Percentiles rank a stretch among this genome's conserved stretches.
Conservation (phyloP, 2,113 vertebrate species). For the Tetrax tetrax region DNA sequence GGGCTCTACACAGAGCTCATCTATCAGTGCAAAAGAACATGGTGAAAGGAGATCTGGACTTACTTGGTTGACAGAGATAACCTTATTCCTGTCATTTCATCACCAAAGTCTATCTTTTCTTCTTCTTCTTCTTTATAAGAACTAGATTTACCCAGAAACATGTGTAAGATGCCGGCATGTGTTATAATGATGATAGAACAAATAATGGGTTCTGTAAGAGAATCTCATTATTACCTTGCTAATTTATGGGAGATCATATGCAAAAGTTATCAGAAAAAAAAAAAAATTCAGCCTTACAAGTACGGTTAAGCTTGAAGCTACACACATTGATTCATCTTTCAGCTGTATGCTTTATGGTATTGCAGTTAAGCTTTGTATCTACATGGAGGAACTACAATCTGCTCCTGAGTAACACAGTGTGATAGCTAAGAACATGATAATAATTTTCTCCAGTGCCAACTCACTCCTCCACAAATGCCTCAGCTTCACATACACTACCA, state of each 20-base stretch:
- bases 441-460: not conserved
- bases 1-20: conserved; percentile 2
- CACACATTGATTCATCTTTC: not conserved
- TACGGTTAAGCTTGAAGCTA: not conserved
- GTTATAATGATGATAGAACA: not conserved
- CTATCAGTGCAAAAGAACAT: conserved; percentile 21
- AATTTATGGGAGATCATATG: not conserved
- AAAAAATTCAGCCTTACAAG: rapidly evolving
- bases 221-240: not conserved
- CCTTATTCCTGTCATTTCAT: not conserved
- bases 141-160: not conserved
- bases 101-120: not conserved
- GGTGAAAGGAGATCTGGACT: conserved; percentile 32
- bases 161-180: not conserved
- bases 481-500: not conserved
- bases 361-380: not conserved
- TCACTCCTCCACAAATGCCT: not conserved
- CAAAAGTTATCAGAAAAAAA: not conserved
- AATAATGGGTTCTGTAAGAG: not conserved
- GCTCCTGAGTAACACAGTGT: not conserved
- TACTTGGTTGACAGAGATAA: conserved; percentile 28
- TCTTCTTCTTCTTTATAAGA: not conserved
- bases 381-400: not conserved
- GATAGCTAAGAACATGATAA: not conserved
- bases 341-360: not conserved